A percentile compares a stretch with the other conserved stretches of the same genome.
phyloP scores from a whole-genome alignment of 2,113 vertebrate species.

The Chamaea fasciata region DNA sequence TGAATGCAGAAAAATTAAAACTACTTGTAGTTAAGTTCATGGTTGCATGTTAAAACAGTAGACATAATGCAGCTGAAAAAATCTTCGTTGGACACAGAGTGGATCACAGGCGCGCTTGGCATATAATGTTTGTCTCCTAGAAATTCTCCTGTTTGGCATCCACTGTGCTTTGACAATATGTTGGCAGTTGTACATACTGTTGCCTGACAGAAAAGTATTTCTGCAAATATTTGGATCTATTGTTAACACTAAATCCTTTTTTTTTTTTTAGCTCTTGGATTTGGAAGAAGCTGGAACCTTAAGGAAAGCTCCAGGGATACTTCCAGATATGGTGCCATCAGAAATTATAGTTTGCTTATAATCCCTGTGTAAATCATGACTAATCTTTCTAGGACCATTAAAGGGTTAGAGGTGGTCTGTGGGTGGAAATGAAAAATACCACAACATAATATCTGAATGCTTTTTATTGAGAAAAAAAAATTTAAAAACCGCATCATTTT shows the following conservation, averaged over 20 bases:
- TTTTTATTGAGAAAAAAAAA: not conserved
- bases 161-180: not conserved
- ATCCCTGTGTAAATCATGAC: constrained; percentile 26
- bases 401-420: not conserved
- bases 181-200: not conserved
- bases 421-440: not conserved
- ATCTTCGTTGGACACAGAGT: not conserved
- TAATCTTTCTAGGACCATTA: not conserved
- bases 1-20: not conserved
- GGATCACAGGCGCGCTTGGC: not conserved
- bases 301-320: constrained; percentile 17
- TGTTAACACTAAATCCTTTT: not conserved
- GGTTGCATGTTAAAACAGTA: constrained; percentile 4
- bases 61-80: not conserved
- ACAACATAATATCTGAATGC: not conserved
- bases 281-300: constrained; percentile 22
- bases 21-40: not conserved
- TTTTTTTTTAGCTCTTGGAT: not conserved
- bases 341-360: constrained; percentile 11
- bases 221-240: not conserved
- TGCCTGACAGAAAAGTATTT: constrained; percentile 25
- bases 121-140: not conserved
- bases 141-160: not conserved
- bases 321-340: not conserved
- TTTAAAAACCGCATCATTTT: not conserved